phyloP scores from a whole-genome alignment of 2,888 invertebrate genomes.

The Hoplodrina ambigua region DNA sequence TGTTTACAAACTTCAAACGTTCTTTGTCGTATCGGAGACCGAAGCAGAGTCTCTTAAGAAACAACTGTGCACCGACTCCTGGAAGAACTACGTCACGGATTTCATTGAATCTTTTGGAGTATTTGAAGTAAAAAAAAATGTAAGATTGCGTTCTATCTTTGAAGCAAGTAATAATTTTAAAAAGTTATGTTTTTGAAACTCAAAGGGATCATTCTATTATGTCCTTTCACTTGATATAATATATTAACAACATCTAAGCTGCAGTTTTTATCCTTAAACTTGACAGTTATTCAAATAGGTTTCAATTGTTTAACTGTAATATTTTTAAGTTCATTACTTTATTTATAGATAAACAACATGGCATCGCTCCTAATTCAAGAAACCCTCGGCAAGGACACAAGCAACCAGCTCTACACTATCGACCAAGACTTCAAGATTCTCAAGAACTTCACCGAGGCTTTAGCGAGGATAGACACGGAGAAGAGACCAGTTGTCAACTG shows the following conservation, averaged over 20 bases:
- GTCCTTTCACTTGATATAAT: too few species aligned
- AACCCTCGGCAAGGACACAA: slow-evolving; percentile 83
- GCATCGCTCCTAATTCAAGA: slow-evolving; percentile 85
- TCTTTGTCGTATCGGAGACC: slow-evolving; percentile 75
- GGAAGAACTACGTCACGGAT: slow-evolving; percentile 83
- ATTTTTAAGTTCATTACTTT: neutral
- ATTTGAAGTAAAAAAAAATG: slow-evolving; percentile 81
- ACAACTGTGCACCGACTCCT: slow-evolving; percentile 79
- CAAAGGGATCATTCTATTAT: too few species aligned
- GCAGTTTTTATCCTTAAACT: too few species aligned
- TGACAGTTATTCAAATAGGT: too few species aligned
- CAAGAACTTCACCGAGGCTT: slow-evolving; percentile 75
- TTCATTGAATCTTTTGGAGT: slow-evolving; percentile 82
- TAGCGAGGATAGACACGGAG: slow-evolving; percentile 69
- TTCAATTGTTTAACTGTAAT: neutral
- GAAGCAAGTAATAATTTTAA: neutral
- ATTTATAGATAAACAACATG: slow-evolving; percentile 84
- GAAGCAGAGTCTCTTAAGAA: slow-evolving; percentile 75
- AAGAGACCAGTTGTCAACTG: slow-evolving; percentile 70
- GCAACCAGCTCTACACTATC: slow-evolving; percentile 78
- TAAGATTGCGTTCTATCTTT: slow-evolving; percentile 60
- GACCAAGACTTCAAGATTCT: slow-evolving; percentile 80
- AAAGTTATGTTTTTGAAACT: too few species aligned
- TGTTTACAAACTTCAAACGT: slow-evolving; percentile 74
- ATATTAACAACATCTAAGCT: too few species aligned